phyloP scores from a whole-genome alignment of 2,797 vertebrate species.

The Agapornis canus region DNA sequence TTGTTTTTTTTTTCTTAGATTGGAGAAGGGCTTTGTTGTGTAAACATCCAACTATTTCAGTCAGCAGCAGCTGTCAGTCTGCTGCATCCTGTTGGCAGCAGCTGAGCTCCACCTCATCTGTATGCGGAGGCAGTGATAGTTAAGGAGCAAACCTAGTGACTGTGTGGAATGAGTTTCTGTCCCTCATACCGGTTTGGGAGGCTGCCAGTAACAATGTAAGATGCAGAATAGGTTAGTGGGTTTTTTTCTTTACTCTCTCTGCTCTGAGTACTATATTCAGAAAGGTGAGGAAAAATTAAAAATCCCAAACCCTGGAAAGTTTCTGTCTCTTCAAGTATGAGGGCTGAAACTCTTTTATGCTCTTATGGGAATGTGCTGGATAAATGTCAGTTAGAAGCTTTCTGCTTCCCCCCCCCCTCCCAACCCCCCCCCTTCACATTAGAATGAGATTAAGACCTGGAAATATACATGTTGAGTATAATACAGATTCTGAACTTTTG shows the following conservation, averaged over 20 bases:
- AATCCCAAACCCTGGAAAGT: neutral
- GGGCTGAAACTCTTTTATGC: neutral
- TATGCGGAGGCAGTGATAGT: neutral
- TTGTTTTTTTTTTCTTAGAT: neutral
- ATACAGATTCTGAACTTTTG: neutral
- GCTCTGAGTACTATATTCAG: neutral
- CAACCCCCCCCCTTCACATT: neutral
- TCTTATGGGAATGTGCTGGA: neutral
- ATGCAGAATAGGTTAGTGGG: neutral
- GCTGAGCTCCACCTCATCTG: neutral
- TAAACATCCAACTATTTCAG: neutral
- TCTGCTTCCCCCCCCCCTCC: no score
- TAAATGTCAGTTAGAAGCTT: neutral
- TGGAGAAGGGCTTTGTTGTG: neutral
- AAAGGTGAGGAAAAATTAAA: neutral
- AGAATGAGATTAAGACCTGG: neutral
- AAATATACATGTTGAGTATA: neutral
- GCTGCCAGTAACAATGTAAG: neutral
- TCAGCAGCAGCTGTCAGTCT: neutral
- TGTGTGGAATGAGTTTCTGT: neutral
- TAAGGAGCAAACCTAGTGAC: neutral
- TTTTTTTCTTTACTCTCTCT: rapidly evolving
- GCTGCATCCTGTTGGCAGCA: neutral
- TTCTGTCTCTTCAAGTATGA: neutral
- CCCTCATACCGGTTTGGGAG: neutral